A percentile compares a stretch with the other conserved stretches of the same genome.
These are phyloP conservation scores for Nipponia nippon DNA, from an alignment of 2,113 vertebrate species.

Conservation along the genomic window DNA sequence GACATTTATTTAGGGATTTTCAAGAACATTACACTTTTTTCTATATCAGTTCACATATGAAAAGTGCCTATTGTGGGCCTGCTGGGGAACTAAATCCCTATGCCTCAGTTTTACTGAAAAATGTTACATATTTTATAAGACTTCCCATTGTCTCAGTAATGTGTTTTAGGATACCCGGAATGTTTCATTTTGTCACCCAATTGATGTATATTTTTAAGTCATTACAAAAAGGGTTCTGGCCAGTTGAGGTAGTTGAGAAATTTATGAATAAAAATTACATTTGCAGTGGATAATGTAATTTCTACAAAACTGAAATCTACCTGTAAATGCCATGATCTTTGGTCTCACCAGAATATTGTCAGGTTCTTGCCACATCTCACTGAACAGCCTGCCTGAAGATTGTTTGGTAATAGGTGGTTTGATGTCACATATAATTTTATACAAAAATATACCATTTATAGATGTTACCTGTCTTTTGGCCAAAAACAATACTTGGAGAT, in stretches of 20 bases:
- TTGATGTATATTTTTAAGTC: neutral
- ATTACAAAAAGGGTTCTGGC: rapidly evolving
- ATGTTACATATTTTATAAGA: neutral
- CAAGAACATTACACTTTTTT: neutral
- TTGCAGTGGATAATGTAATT: neutral
- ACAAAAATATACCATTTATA: neutral
- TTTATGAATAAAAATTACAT: neutral
- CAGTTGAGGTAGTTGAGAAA: neutral
- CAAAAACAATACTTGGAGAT: neutral
- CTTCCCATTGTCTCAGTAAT: neutral
- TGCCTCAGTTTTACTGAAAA: neutral
- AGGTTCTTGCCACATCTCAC: neutral
- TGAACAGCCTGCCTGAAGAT: neutral
- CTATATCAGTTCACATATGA: neutral
- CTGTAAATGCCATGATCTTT: neutral
- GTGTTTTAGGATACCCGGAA: neutral
- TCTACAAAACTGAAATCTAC: neutral
- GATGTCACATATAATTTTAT: too few species aligned
- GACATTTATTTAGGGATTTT: constrained; percentile 3
- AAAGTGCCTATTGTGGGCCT: neutral
- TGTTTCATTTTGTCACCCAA: neutral
- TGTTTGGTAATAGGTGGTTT: neutral
- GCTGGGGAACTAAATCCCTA: neutral
- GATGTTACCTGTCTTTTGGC: neutral
- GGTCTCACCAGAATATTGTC: neutral